Base-by-base conservation (phyloP, 1,140 invertebrate species). In the Oryctes rhinoceros region DNA sequence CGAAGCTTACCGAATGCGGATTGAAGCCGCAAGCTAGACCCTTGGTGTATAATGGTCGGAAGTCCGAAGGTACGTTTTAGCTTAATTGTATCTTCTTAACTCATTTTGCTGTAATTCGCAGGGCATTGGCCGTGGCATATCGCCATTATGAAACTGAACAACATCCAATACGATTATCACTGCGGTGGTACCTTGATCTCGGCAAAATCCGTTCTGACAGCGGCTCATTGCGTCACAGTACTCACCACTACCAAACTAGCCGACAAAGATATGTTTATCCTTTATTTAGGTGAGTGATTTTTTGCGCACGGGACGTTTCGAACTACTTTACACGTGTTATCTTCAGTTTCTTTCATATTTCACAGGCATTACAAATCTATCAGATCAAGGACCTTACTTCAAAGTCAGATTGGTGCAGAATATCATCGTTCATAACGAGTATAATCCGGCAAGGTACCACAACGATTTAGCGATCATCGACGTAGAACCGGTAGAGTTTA, bases 141-240 rank as follows among this genome's bases (percentile, higher is more conserved):
- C 49, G 80, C 80, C n/a, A 79, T 81, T 10, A 74, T 78, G 47
- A 39, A 62, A 18, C 44, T 67, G 18, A 80, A 62, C 9, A 44
- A 39, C 6, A 59, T 47, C 3, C 24, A 78, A 76, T 47, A 80
- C 39, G 75, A 18, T 10, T 82, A 91, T 83, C 90, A 90, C 35
- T 91, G 90, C 81, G 91, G 90, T 0, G 91, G 90, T 0, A 89
- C 89, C 0, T 85, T 92, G 7, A 89, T 91, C 74, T 87, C 85
- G 0, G 76, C 85, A 10, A 85, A 85, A 0, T 88, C 89, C 37
- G 88, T 91, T 7, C 81, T 92, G 15, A 92, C 91, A 6, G 91
- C 91, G n/a, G 91, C 91, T n/a, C 91, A 92, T 84, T 92, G 91
- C 80, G 87, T 91, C 37, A 80, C 81, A 47, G n/a, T 44, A 78